Evolutionary conservation across 2,888 invertebrate species (phyloP), one percentile per base, ranked within the genome.

Genomic region (Acanthosoma haemorrhoidale): DNA sequence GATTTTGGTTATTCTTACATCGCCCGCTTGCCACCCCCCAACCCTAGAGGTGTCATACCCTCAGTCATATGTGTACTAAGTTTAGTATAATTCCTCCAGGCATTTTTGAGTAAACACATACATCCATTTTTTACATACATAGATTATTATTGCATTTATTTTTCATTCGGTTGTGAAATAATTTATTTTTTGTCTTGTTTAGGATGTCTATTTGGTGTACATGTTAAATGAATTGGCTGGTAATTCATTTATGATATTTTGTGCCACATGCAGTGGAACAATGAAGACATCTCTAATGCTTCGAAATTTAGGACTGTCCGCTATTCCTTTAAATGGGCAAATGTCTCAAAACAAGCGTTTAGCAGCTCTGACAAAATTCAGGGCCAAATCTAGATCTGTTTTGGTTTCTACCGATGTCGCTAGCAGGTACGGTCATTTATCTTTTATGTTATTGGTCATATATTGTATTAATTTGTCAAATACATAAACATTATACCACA

Each of bases 351-450:
- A 96, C 79, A 97, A 97, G 79, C 85, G 99, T 34, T 83, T 99
- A 58, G 97, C 95, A 0, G 90, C 98, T 0, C 82, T 99, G 16
- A 96, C 95, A 76, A 99, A 99, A 83, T 99, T 99, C 80, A 95
- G 94, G 81, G 90, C 91, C 29, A 96, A 95, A 81, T 88, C 86
- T 77, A 83, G 97, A n/a, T 93, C 95, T 0, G 92, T 99, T 76
- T 84, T 99, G 4, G 94, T 99, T 70, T 98, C 98, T 13, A 99
- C 99, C 0, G 99, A 99, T 82, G 99, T 99, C 1, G 99, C 98
- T 2, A 96, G 96, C 78, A 88, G 94, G 92, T 92, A 75, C n/a
- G n/a, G n/a, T n/a, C n/a, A n/a, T n/a, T n/a, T n/a, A n/a, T n/a
- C n/a, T n/a, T n/a, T n/a, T n/a, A n/a, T n/a, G n/a, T n/a, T n/a